These are phyloP conservation scores for Neoascia interrupta DNA, from an alignment of 2,888 invertebrate species.

Conservation along the genomic window DNA sequence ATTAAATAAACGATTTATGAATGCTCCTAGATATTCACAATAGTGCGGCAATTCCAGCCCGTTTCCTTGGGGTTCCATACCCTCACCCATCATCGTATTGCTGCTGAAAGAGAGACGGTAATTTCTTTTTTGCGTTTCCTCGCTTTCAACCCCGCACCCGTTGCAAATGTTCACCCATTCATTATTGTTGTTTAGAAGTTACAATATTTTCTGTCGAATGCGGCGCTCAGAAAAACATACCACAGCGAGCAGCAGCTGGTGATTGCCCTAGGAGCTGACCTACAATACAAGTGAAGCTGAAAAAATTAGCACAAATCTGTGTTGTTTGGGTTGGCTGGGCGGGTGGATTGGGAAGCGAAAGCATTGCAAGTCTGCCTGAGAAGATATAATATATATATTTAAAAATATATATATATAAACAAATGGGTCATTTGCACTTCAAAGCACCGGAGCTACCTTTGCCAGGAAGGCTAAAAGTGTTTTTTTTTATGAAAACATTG, in stretches of 20 bases:
- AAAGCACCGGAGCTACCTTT: neutral
- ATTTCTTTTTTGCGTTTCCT: conserved; percentile 12
- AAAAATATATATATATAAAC: neutral
- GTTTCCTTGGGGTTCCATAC: conserved; percentile 9
- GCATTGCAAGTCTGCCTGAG: too few relatives aligned
- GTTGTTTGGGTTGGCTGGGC: too few relatives aligned
- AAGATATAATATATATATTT: too few relatives aligned
- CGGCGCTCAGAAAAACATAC: neutral
- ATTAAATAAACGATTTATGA: conserved; percentile 67
- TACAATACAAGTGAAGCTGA: conserved; percentile 46
- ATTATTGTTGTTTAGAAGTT: conserved; percentile 27
- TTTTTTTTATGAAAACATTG: too few relatives aligned
- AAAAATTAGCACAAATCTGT: conserved; percentile 20
- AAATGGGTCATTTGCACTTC: conserved; percentile 14
- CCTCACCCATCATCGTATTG: neutral
- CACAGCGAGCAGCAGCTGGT: conserved; percentile 5
- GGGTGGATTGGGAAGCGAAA: too few relatives aligned
- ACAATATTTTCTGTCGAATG: conserved; percentile 10
- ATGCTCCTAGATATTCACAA: conserved; percentile 62
- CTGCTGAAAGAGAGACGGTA: conserved; percentile 5
- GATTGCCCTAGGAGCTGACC: conserved; percentile 59
- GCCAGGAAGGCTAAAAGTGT: too few relatives aligned
- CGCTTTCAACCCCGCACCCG: neutral
- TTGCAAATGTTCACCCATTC: neutral
- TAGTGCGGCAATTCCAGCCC: conserved; percentile 59